Base-by-base conservation (phyloP, 2,797 vertebrate genomes). In the Neomorphus geoffroyi region DNA sequence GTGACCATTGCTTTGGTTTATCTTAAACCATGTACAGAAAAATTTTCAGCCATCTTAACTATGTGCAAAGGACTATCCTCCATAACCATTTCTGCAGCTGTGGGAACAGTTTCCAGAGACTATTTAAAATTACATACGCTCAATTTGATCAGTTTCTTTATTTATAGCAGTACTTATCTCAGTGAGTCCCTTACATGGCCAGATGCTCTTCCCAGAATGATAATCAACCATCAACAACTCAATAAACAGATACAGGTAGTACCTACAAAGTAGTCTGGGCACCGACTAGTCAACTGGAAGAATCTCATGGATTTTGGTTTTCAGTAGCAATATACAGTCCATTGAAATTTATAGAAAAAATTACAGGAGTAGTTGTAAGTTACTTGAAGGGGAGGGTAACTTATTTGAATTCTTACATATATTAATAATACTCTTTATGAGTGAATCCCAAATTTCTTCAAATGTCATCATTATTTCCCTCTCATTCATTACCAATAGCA, bases 331-430 rank as follows among this genome's bases (percentile, higher is more conserved):
- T 30, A 43, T 30, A n/a, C 1, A 35, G 3, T 51, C 11, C 37
- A n/a, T 32, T 77, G 12, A 95, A 80, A 78, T 65, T 43, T 50
- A 50, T 9, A 56, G 6, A 74, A 66, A 87, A 67, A 87, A 64
- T 54, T 16, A 67, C 71, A 79, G 39, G 30, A 84, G 80, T 9
- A 87, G 32, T 37, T 1, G 0, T 41, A 86, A 73, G 11, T 54
- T 67, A 51, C 37, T 62, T 56, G 23, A 18, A 54, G 19, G 10
- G 19, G 7, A 41, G 4, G 4, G 30, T 23, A 75, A 67, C 5
- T 66, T 62, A 17, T 39, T 92, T 82, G 91, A 80, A 14, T 54
- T 94, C 16, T 82, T 51, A 54, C 2, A 71, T 22, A 51, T 19
- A 9, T 37, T 67, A 87, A 51, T 28, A 32, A 50, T 37, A 84